Percentiles rank a stretch among this genome's conserved stretches.
Conservation (phyloP, 1,140 invertebrate species). For the Drosophila watanabei region DNA sequence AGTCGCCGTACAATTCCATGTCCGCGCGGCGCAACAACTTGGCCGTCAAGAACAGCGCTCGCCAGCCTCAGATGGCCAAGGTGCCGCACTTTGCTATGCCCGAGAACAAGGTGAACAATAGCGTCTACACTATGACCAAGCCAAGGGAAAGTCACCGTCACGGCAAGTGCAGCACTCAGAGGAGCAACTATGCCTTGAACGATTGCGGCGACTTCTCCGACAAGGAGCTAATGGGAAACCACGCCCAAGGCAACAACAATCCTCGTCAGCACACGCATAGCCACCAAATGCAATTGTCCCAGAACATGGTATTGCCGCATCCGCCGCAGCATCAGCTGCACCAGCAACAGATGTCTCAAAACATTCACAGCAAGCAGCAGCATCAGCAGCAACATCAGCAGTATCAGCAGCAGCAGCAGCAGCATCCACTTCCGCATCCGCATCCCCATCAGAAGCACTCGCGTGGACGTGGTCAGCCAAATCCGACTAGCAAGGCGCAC, state of each 20-base stretch:
- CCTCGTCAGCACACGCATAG: slow-evolving; percentile 21
- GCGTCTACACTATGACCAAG: slow-evolving; percentile 22
- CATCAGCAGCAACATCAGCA: slow-evolving; percentile 25
- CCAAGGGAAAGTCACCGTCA: slow-evolving; percentile 23
- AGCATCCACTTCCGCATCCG: slow-evolving; percentile 13
- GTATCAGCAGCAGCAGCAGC: not conserved
- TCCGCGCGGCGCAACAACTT: slow-evolving; percentile 44
- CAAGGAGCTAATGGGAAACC: slow-evolving; percentile 40
- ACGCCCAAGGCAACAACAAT: not conserved
- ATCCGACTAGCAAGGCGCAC: slow-evolving; percentile 16
- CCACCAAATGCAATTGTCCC: slow-evolving; percentile 21
- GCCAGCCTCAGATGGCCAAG: slow-evolving; percentile 42
- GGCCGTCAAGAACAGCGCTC: slow-evolving; percentile 39
- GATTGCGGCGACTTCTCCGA: slow-evolving; percentile 32
- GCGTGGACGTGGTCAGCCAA: slow-evolving; percentile 13
- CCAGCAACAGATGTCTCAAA: slow-evolving; percentile 56
- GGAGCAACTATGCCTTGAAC: slow-evolving; percentile 30
- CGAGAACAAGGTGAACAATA: slow-evolving; percentile 28
- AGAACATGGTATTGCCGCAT: not conserved
- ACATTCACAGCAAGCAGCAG: slow-evolving; percentile 17
- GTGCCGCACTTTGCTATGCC: slow-evolving; percentile 34
- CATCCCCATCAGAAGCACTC: slow-evolving; percentile 44
- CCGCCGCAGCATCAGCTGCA: slow-evolving; percentile 65
- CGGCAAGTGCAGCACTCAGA: slow-evolving; percentile 38
- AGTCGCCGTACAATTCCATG: slow-evolving; percentile 38